These are phyloP conservation scores for Ptilorrhoa leucosticta DNA, from an alignment of 2,113 vertebrate genomes.

Conservation along the genomic window DNA sequence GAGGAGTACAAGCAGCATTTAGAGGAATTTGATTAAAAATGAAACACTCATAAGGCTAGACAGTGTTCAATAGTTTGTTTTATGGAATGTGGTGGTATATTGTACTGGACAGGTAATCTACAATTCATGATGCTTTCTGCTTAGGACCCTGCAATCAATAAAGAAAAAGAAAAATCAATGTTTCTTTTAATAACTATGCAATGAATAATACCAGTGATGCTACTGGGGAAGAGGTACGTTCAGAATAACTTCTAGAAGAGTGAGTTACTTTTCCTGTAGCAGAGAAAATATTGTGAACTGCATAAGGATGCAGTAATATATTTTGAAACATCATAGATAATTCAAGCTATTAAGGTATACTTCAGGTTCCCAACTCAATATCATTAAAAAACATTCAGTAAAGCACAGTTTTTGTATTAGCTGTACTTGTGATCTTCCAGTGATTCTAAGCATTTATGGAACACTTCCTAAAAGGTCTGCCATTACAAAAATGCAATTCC, in stretches of 20 bases:
- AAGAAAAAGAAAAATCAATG: constrained; percentile 31
- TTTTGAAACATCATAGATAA: neutral
- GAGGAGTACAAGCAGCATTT: constrained; percentile 2
- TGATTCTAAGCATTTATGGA: neutral
- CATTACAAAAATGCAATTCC: neutral
- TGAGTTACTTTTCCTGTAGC: neutral
- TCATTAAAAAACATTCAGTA: neutral
- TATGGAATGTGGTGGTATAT: neutral
- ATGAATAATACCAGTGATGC: constrained; percentile 26
- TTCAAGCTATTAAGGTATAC: neutral
- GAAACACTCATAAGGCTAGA: constrained; percentile 12
- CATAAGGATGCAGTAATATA: neutral
- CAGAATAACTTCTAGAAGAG: neutral
- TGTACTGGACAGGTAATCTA: neutral
- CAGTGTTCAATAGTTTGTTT: constrained; percentile 17
- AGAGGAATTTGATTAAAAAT: constrained; percentile 56
- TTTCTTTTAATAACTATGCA: constrained; percentile 49
- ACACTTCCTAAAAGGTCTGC: neutral
- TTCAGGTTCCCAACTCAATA: neutral
- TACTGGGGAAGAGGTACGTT: neutral
- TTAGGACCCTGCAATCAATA: constrained; percentile 24
- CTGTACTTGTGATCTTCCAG: neutral
- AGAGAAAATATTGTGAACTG: neutral
- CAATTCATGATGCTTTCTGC: constrained; percentile 8
- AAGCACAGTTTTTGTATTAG: neutral